A percentile compares a stretch with the other conserved stretches of the same genome.
Conservation (phyloP, 1,140 invertebrate species). For the Eriosoma lanigerum region DNA sequence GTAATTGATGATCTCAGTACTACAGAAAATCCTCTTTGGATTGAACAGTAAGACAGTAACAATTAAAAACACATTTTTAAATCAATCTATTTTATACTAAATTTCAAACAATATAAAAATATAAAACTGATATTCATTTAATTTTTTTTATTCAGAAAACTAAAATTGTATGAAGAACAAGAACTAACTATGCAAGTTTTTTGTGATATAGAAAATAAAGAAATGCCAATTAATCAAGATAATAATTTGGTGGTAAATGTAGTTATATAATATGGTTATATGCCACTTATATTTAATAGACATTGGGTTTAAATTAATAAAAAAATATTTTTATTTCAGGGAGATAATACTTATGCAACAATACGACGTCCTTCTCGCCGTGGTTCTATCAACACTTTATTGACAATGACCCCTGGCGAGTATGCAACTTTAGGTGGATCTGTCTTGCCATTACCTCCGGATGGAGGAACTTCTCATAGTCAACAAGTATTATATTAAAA, state of each 20-base stretch:
- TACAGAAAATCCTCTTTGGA: slow-evolving; percentile 90
- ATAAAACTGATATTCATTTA: not conserved
- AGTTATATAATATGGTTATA: not conserved
- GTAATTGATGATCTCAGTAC: slow-evolving; percentile 82
- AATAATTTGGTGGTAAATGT: slow-evolving; percentile 3
- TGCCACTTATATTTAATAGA: not conserved
- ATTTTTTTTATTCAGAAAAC: slow-evolving; percentile 67
- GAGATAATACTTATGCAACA: slow-evolving; percentile 84
- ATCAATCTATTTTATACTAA: no score
- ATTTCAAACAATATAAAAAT: no score
- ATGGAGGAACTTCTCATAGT: slow-evolving; percentile 59
- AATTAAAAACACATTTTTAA: no score
- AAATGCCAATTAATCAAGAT: slow-evolving; percentile 24
- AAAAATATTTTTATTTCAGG: slow-evolving; percentile 39
- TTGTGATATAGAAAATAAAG: slow-evolving; percentile 61
- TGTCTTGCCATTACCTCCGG: slow-evolving; percentile 55
- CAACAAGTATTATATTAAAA: slow-evolving; percentile 55
- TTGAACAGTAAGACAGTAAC: slow-evolving; percentile 73
- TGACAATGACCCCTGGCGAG: slow-evolving; percentile 62
- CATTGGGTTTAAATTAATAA: not conserved
- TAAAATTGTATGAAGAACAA: slow-evolving; percentile 89
- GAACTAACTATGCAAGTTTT: slow-evolving; percentile 91
- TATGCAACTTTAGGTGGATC: slow-evolving; percentile 71
- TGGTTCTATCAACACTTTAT: slow-evolving; percentile 59
- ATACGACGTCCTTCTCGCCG: slow-evolving; percentile 71